Conservation (phyloP, 2,113 vertebrate genomes). For the Bos taurus region ARS-UCD2.0 NC_037357.1:58679501-58680000, state of each 20-base stretch:
- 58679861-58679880: slow-evolving; percentile 20
- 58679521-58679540: slow-evolving; percentile 21
- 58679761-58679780: background rate
- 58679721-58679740: background rate
- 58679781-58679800: background rate
- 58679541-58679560: slow-evolving; percentile 40
- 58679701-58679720: slow-evolving; percentile 10
- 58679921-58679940: slow-evolving; percentile 35
- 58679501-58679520: background rate
- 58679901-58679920: slow-evolving; percentile 32
- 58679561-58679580: slow-evolving; percentile 31
- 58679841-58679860: background rate
- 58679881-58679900: slow-evolving; percentile 1
- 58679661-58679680: background rate
- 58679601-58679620: background rate
- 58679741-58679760: background rate
- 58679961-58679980: background rate
- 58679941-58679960: slow-evolving; percentile 43
- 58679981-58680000: background rate
- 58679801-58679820: background rate
- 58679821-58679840: slow-evolving; percentile 16
- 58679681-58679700: slow-evolving; percentile 26
- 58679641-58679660: background rate
- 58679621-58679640: background rate
- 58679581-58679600: background rate